Percentiles rank a stretch among this genome's conserved stretches.
phyloP scores from a whole-genome alignment of 2,113 vertebrate genomes.

The Dryoscopus gambensis region DNA sequence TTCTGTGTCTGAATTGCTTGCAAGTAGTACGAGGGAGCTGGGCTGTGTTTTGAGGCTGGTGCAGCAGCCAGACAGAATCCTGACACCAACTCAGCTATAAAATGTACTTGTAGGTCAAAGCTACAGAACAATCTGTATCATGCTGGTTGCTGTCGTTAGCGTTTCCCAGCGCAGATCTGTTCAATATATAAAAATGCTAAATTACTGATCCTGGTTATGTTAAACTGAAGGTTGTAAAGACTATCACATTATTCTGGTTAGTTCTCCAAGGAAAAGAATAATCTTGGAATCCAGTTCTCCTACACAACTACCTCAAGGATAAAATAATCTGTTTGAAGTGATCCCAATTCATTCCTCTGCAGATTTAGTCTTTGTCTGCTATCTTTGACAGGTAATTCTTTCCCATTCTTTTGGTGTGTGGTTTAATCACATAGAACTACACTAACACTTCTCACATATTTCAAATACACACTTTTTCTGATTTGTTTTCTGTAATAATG shows the following conservation, averaged over 20 bases:
- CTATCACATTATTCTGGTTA: not conserved
- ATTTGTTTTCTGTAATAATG: not conserved
- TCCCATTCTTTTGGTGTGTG: not conserved
- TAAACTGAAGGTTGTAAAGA: not conserved
- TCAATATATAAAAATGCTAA: not conserved
- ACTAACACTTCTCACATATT: not conserved
- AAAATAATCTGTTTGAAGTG: not conserved
- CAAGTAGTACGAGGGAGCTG: not conserved
- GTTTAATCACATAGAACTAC: not conserved
- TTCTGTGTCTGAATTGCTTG: slow-evolving; percentile 7
- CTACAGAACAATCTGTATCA: not conserved
- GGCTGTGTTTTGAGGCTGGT: not conserved
- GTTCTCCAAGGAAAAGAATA: not conserved
- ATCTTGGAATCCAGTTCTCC: not conserved
- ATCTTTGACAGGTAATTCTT: not conserved
- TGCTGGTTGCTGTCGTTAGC: not conserved
- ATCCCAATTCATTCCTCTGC: not conserved
- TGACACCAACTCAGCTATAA: not conserved
- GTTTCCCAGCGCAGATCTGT: not conserved
- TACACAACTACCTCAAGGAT: not conserved
- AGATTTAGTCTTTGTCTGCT: not conserved
- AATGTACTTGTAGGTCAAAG: slow-evolving; percentile 14
- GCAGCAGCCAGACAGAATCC: not conserved
- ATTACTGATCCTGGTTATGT: not conserved
- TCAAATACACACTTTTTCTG: not conserved